These are phyloP conservation scores for Brachypteracias leptosomus DNA, from an alignment of 2,113 vertebrate species.

Conservation along the genomic window DNA sequence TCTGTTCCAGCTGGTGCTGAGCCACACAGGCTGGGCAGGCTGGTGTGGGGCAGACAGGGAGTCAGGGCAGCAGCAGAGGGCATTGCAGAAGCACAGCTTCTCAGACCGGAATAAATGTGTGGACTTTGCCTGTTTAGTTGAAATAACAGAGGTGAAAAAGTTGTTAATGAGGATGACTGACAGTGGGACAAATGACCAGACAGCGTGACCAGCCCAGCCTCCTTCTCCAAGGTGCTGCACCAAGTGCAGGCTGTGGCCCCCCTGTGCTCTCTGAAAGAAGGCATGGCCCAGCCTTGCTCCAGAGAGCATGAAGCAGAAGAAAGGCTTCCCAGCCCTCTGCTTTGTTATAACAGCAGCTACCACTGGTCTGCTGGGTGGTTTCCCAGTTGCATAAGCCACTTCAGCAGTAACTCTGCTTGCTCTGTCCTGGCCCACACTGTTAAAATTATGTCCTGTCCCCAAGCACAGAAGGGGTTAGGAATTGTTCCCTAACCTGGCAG, in stretches of 20 bases:
- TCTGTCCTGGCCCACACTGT: background rate
- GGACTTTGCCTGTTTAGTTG: background rate
- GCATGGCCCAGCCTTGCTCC: background rate
- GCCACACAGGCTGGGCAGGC: accelerated
- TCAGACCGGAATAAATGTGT: background rate
- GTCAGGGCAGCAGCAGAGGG: background rate
- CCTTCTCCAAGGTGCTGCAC: background rate
- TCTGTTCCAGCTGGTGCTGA: background rate
- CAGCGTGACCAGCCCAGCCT: background rate
- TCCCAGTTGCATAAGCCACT: constrained; percentile 13
- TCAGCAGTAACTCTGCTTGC: background rate
- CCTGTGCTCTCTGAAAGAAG: background rate
- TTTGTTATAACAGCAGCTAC: background rate
- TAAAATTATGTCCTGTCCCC: background rate
- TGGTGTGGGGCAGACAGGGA: accelerated
- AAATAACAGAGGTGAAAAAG: constrained; percentile 4
- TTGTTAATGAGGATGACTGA: background rate
- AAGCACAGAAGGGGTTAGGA: background rate
- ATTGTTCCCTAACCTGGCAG: background rate
- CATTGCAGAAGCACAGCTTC: background rate
- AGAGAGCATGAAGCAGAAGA: background rate
- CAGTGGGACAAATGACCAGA: background rate
- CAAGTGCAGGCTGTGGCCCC: background rate
- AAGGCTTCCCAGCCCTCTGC: background rate
- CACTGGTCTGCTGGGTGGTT: accelerated